Base-by-base conservation (phyloP, 1,140 invertebrate genomes). In the Pristionchus pacificus region DNA sequence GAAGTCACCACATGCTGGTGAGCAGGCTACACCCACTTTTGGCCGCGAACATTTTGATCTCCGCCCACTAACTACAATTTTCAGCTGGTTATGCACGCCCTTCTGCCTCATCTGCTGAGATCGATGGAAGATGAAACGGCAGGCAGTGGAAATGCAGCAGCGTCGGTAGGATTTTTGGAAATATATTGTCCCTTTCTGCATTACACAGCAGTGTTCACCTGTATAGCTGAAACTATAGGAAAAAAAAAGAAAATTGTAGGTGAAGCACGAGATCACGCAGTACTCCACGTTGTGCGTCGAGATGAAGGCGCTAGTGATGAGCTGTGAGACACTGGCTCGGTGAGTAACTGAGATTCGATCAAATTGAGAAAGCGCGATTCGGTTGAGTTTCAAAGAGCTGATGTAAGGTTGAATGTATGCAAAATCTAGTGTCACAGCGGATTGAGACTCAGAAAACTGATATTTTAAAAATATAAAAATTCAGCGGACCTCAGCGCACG, bases 1-100 rank as follows among this genome's bases (percentile, higher is more conserved):
- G 97, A 75, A 93, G 93, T 49, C 93, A 95, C 85, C 96, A 99
- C 86, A 98, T 99, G 95, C 87, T 99, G 79, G 87, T 88, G 78
- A 76, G 85, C 80, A 28, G 75, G 33, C 25, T 2, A 31, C 2
- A 24, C 24, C n/a, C 27, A 25, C 63, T 0, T 30, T 33, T 10
- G 1, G 29, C 27, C 31, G 1, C 6, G 49, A 1, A 30, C 29
- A 2, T n/a, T 63, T 63, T 15, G 15, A 63, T n/a, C n/a, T n/a
- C n/a, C n/a, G n/a, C n/a, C n/a, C n/a, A n/a, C n/a, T n/a, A 58
- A 66, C 70, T 15, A 65, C 61, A 62, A 74, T 65, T 85, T 86
- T 38, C 79, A 95, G 92, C 93, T 90, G 29, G 93, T 97, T 79
- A 85, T 98, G 57, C 95, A 98, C 87, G 93, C 95, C 2, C 93